Evolutionary conservation across 1,140 invertebrate genomes (phyloP).

Genomic region (Drosophila novamexicana): DNA sequence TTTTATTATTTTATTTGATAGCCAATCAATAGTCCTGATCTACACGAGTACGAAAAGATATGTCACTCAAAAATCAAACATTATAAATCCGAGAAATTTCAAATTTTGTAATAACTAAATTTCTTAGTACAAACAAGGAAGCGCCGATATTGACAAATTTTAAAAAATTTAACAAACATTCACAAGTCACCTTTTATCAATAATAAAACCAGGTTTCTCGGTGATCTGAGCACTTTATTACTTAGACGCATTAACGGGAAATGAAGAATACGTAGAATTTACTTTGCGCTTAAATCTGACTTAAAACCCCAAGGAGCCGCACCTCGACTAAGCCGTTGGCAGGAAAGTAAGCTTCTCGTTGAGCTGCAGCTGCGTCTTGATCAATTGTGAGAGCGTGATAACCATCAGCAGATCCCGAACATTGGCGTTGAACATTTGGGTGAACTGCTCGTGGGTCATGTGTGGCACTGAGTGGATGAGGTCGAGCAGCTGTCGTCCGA

Average conservation of each 20-base stretch:
- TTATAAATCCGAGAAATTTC: no score
- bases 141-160: neutral
- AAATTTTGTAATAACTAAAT: no score
- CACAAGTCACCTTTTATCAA: neutral
- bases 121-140: neutral
- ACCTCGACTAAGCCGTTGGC: constrained; percentile 84
- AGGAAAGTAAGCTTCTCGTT: constrained; percentile 96
- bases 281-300: constrained; percentile 64
- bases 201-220: constrained; percentile 1
- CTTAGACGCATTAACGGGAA: constrained; percentile 42
- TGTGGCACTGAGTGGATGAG: constrained; percentile 96
- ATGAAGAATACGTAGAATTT: constrained; percentile 52
- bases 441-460: constrained; percentile 95
- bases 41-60: no score
- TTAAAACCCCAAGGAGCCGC: constrained; percentile 40
- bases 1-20: no score
- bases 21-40: no score
- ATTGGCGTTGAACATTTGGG: constrained; percentile 97
- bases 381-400: constrained; percentile 96
- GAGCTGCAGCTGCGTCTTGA: constrained; percentile 96
- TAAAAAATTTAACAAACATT: no score
- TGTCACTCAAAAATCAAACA: no score
- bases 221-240: constrained; percentile 63
- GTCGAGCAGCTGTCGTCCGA: constrained; percentile 94
- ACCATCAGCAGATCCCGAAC: constrained; percentile 99